Conservation (phyloP, 2,888 invertebrate species). For the Plagodis pulveraria region DNA sequence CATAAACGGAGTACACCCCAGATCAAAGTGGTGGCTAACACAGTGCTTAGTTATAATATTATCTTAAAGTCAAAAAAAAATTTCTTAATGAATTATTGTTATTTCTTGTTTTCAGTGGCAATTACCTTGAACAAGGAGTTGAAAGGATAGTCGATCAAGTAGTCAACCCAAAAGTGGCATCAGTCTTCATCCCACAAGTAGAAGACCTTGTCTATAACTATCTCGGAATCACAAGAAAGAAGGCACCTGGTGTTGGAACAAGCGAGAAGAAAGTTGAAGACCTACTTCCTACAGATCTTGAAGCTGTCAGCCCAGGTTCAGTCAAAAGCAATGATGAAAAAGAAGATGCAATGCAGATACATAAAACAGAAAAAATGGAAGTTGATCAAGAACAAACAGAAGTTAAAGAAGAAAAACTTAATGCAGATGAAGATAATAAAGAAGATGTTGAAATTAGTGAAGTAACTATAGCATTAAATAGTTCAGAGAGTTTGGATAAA, state of each 20-base stretch:
- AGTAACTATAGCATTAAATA: slow-evolving; percentile 63
- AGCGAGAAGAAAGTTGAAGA: slow-evolving; percentile 72
- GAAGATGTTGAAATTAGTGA: slow-evolving; percentile 70
- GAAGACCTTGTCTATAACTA: slow-evolving; percentile 95
- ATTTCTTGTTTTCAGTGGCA: slow-evolving; percentile 85
- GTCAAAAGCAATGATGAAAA: slow-evolving; percentile 85
- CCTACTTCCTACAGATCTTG: slow-evolving; percentile 90
- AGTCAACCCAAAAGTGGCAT: slow-evolving; percentile 95
- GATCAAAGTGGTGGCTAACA: no score
- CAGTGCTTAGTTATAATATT: no score
- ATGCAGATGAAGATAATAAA: slow-evolving; percentile 21
- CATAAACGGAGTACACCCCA: no score
- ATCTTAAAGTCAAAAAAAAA: no score
- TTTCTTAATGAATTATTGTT: background rate
- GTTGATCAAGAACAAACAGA: slow-evolving; percentile 50
- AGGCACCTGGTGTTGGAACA: slow-evolving; percentile 60
- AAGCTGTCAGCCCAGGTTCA: slow-evolving; percentile 93
- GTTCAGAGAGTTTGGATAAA: slow-evolving; percentile 57
- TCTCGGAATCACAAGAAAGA: slow-evolving; percentile 91
- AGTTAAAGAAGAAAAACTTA: slow-evolving; percentile 33
- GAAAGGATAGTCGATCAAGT: slow-evolving; percentile 98
- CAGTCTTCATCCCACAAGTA: slow-evolving; percentile 95
- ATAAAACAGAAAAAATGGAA: slow-evolving; percentile 52
- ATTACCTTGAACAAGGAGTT: slow-evolving; percentile 95
- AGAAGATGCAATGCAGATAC: slow-evolving; percentile 59